phyloP scores from a whole-genome alignment of 2,113 vertebrate genomes.

The Nicator chloris region DNA sequence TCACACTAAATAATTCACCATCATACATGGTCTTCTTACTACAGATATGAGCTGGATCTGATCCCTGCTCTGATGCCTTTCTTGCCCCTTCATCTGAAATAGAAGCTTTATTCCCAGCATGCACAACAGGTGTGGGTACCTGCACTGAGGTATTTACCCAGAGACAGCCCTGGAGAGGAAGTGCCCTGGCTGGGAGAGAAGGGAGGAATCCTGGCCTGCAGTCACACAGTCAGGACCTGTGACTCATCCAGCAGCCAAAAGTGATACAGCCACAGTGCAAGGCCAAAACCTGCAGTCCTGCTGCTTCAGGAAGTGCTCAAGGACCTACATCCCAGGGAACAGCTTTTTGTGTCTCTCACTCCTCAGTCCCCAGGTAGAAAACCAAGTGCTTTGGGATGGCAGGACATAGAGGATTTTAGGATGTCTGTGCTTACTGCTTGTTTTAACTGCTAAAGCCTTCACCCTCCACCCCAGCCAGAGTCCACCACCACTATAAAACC shows the following conservation, averaged over 20 bases:
- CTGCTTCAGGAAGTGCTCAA: neutral
- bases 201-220: neutral
- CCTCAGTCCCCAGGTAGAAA: neutral
- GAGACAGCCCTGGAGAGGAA: neutral
- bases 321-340: neutral
- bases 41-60: neutral
- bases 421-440: neutral
- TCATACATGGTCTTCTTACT: neutral
- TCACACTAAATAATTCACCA: neutral
- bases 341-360: neutral
- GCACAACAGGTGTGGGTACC: neutral
- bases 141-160: neutral
- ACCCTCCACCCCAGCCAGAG: neutral
- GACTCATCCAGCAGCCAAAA: neutral
- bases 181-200: too few relatives aligned
- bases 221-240: neutral
- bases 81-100: neutral
- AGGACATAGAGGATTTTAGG: neutral
- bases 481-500: neutral
- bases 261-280: fast-evolving
- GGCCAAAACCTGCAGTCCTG: neutral
- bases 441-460: neutral
- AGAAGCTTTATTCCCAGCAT: neutral
- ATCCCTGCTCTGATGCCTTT: neutral
- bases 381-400: neutral